Evolutionary conservation across 2,888 invertebrate species (phyloP), one percentile per base, ranked within the genome.

Genomic region (Drosophila quinaria): DNA sequence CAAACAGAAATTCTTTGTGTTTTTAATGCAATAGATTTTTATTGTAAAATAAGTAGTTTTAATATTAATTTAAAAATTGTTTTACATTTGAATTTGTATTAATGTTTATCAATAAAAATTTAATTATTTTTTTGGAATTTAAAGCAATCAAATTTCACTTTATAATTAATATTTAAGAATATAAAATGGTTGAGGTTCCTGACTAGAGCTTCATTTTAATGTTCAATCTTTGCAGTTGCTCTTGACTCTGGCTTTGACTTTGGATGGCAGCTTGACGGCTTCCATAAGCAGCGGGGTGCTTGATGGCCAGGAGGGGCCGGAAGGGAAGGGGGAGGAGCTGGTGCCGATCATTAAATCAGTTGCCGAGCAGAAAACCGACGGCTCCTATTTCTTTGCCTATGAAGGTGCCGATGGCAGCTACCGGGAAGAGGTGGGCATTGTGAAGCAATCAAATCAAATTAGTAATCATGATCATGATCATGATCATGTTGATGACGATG

Each of bases 331-430:
- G 25, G 25, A 35, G 56, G 72, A 73, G 25, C 69, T 70, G 4
- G 76, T 88, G 64, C 56, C 80, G 51, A 91, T 91, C 62, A 47
- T 91, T 13, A 83, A 85, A 52, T 89, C 91, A 10, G 47, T 80
- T 31, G 77, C 79, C 1, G 84, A 88, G 41, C 81, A 81, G n/a
- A 74, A 87, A 3, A 63, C 60, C 25, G 92, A 92, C 70, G 92
- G 92, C 39, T 91, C 92, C 42, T 92, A 91, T 47, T 84, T 77
- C 49, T 92, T 87, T 63, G 70, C 80, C 41, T 92, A 80, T 58
- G 91, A 91, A 74, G 71, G 74, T 22, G 87, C 73, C 44, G 90
- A 92, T 80, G 92, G 91, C 62, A 90, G 68, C 42, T 82, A 78
- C 58, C 89, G 92, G 31, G 81, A 91, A 49, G 92, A 92, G 72